Percentiles rank a stretch among this genome's conserved stretches.
phyloP scores from a whole-genome alignment of 2,113 vertebrate genomes.

The Sylvietta virens region DNA sequence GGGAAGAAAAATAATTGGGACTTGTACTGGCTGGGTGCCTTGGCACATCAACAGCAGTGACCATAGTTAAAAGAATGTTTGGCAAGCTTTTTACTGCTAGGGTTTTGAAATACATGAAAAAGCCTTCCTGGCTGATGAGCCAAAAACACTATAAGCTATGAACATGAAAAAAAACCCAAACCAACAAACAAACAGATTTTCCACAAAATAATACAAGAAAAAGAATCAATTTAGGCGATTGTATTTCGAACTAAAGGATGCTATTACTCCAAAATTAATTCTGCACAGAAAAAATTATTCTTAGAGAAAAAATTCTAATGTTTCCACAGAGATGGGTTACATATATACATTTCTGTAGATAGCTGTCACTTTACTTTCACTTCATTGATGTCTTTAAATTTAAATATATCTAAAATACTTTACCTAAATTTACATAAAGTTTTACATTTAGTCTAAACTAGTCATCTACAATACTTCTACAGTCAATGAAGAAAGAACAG shows the following conservation, averaged over 20 bases:
- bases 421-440: neutral
- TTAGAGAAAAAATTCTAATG: neutral
- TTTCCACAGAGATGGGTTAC: neutral
- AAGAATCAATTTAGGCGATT: neutral
- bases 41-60: neutral
- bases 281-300: neutral
- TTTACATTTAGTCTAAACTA: neutral
- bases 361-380: neutral
- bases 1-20: conserved; percentile 28
- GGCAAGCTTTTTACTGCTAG: neutral
- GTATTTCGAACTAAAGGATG: neutral
- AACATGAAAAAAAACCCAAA: neutral
- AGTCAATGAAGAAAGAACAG: neutral
- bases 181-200: neutral
- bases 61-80: conserved; percentile 5
- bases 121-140: neutral
- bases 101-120: neutral
- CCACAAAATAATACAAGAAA: neutral
- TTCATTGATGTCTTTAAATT: neutral
- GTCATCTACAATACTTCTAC: neutral
- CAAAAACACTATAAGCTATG: neutral
- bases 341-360: neutral
- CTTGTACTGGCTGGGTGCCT: conserved; percentile 11
- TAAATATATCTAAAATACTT: neutral
- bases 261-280: neutral